These are phyloP conservation scores for Agrochola lychnidis DNA, from an alignment of 2,888 invertebrate species.

Conservation along the genomic window DNA sequence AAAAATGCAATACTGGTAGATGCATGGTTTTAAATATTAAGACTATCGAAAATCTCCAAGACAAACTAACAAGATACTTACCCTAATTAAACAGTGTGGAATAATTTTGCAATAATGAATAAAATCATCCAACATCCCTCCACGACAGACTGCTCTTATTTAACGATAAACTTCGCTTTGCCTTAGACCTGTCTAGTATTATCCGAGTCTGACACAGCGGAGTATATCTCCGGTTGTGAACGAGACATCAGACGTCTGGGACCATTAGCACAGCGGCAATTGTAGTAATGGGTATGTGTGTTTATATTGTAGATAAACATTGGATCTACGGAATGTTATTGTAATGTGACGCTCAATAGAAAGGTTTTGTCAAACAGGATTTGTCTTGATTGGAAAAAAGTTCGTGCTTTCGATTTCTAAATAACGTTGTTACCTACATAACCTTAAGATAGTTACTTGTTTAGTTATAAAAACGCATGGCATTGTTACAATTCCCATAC, in stretches of 20 bases:
- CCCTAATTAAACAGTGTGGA: no score
- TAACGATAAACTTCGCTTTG: background rate
- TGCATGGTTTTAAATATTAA: no score
- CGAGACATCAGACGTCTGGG: background rate
- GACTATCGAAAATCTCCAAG: no score
- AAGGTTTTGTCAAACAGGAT: background rate
- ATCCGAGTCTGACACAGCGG: constrained; percentile 4
- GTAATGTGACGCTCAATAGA: background rate
- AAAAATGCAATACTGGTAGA: no score
- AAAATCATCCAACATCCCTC: no score
- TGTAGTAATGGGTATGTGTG: background rate
- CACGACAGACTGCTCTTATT: background rate
- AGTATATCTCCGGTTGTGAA: background rate
- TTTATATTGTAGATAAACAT: background rate
- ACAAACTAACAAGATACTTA: no score
- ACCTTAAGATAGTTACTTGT: background rate
- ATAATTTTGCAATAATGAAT: no score
- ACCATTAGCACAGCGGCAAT: background rate
- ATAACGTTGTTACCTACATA: background rate
- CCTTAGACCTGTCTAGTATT: constrained; percentile 2
- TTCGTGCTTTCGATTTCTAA: background rate
- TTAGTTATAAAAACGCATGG: background rate
- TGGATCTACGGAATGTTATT: background rate
- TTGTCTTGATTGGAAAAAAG: background rate
- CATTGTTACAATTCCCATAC: background rate